Evolutionary conservation across 1,140 invertebrate genomes (phyloP).

Genomic region (Gonioctena quinquepunctata): DNA sequence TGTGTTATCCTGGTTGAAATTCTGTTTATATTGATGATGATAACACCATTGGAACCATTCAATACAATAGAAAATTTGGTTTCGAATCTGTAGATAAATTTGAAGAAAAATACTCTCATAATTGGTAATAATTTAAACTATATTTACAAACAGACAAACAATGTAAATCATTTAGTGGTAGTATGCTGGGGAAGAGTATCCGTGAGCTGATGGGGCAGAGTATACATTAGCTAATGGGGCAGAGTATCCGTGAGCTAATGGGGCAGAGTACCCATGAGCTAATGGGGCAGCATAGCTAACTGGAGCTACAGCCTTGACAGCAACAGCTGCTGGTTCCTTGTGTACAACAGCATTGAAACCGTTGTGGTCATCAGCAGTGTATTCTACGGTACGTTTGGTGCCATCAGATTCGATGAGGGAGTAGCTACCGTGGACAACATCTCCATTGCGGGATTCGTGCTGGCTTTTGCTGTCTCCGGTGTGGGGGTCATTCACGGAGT

Average conservation of each 20-base stretch:
- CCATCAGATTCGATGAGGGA: constrained; percentile 67
- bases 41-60: too few species aligned
- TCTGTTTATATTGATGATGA: too few species aligned
- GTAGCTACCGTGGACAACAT: constrained; percentile 69
- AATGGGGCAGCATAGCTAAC: neutral
- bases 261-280: constrained; percentile 37
- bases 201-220: neutral
- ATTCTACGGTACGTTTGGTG: constrained; percentile 68
- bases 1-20: too few species aligned
- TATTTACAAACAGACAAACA: too few species aligned
- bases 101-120: too few species aligned
- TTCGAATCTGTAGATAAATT: too few species aligned
- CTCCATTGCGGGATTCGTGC: constrained; percentile 62
- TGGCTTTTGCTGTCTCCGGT: constrained; percentile 57
- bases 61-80: too few species aligned
- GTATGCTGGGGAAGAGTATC: neutral
- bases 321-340: constrained; percentile 35
- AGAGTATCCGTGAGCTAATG: neutral
- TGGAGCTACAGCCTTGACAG: neutral
- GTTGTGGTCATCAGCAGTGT: constrained; percentile 63
- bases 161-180: too few species aligned
- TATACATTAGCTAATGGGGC: too few species aligned
- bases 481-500: constrained; percentile 56
- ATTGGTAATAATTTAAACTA: too few species aligned
- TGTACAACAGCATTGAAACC: constrained; percentile 60